These are phyloP conservation scores for Metopolophium dirhodum DNA, from an alignment of 1,140 invertebrate species.

Conservation along the genomic window DNA sequence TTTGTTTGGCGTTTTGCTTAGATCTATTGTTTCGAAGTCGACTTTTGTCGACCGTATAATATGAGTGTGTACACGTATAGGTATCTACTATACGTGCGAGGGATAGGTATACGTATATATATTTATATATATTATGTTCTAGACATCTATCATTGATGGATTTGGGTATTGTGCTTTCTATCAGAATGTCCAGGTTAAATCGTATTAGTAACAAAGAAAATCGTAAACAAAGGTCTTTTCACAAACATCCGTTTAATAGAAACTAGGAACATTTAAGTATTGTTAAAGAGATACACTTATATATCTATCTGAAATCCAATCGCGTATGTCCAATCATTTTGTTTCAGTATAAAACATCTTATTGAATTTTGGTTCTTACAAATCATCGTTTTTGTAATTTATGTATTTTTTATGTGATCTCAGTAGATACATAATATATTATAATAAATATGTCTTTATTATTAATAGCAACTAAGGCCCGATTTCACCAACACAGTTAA, in stretches of 20 bases:
- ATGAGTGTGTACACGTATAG: neutral
- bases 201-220: neutral
- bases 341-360: neutral
- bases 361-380: neutral
- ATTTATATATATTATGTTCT: neutral
- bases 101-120: neutral
- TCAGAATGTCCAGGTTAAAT: neutral
- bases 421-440: neutral
- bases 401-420: neutral
- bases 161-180: neutral
- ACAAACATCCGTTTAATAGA: neutral
- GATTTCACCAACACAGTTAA: too few species aligned
- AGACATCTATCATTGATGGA: conserved; percentile 14
- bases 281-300: too few species aligned
- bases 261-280: neutral
- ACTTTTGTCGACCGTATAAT: conserved; percentile 17
- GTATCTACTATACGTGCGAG: neutral
- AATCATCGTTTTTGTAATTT: neutral
- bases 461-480: neutral
- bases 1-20: conserved; percentile 30
- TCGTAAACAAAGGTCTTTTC: neutral
- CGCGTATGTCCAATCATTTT: neutral
- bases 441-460: neutral
- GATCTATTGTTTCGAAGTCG: conserved; percentile 31
- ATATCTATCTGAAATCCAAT: neutral